A percentile compares a stretch with the other conserved stretches of the same genome.
phyloP scores from a whole-genome alignment of 2,888 invertebrate species.

The Theretra japonica region DNA sequence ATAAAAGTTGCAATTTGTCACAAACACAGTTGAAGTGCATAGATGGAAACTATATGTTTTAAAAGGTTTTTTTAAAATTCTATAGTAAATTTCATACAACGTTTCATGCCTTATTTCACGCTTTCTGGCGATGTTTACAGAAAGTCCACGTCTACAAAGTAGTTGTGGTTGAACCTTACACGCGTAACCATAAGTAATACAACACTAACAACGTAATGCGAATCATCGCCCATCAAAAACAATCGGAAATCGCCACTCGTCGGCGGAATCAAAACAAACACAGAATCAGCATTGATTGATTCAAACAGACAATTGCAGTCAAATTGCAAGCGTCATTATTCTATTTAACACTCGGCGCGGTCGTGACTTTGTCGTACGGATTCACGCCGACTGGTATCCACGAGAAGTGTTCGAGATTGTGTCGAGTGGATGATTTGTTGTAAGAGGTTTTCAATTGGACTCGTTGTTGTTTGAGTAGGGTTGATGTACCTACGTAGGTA shows the following conservation, averaged over 20 bases:
- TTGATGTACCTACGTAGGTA: too few relatives aligned
- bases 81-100: too few relatives aligned
- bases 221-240: slow-evolving; percentile 34
- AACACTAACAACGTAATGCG: slow-evolving; percentile 24
- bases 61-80: too few relatives aligned
- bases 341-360: slow-evolving; percentile 53
- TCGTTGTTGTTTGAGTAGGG: not conserved
- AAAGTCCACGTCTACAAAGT: too few relatives aligned
- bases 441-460: not conserved
- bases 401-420: slow-evolving; percentile 15
- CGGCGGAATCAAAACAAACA: slow-evolving; percentile 15
- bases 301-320: slow-evolving; percentile 28
- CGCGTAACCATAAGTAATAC: not conserved
- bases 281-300: slow-evolving; percentile 2
- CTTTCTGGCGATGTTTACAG: too few relatives aligned
- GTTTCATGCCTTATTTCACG: too few relatives aligned
- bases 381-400: slow-evolving; percentile 34
- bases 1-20: too few relatives aligned
- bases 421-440: slow-evolving; percentile 13
- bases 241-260: slow-evolving; percentile 22
- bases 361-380: slow-evolving; percentile 42
- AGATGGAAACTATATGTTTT: too few relatives aligned
- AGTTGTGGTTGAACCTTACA: too few relatives aligned
- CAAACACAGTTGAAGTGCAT: too few relatives aligned
- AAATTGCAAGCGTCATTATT: slow-evolving; percentile 67